Evolutionary conservation across 1,140 invertebrate genomes (phyloP).

Genomic region (Conus betulinus): DNA sequence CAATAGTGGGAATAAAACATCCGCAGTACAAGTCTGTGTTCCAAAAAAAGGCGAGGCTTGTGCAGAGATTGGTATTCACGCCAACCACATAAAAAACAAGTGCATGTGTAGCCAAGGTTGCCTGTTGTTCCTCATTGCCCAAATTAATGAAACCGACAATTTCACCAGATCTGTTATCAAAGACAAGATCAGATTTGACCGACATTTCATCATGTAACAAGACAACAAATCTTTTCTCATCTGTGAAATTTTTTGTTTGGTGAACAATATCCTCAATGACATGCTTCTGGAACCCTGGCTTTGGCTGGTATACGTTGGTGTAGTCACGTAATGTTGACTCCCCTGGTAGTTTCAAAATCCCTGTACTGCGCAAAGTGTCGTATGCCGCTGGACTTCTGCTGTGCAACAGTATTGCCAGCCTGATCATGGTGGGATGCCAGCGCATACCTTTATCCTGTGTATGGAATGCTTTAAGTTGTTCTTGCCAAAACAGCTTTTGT

Average conservation of each 20-base stretch:
- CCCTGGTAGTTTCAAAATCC: constrained; percentile 15
- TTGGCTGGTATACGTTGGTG: background rate
- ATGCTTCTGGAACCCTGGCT: background rate
- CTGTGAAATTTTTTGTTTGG: background rate
- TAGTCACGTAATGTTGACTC: constrained; percentile 25
- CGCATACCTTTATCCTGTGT: background rate
- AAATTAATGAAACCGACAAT: constrained; percentile 26
- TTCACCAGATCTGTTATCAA: constrained; percentile 10
- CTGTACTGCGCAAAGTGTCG: background rate
- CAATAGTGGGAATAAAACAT: constrained; percentile 13
- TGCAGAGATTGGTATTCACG: background rate
- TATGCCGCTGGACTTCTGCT: constrained; percentile 2
- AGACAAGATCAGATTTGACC: constrained; percentile 23
- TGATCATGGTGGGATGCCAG: constrained; percentile 27
- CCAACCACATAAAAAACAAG: constrained; percentile 32
- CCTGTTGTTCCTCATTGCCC: too few species aligned
- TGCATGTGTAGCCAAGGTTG: background rate
- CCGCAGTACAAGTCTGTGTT: background rate
- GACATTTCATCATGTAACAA: constrained; percentile 31
- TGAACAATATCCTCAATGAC: background rate
- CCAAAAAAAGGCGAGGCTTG: constrained; percentile 21
- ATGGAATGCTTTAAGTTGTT: constrained; percentile 10
- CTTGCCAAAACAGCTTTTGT: constrained; percentile 1
- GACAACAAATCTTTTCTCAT: background rate
- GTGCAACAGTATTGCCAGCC: constrained; percentile 13